Percentiles rank a stretch among this genome's conserved stretches.
These are phyloP conservation scores for Mamestra configurata DNA, from an alignment of 1,140 invertebrate species.

Conservation along the genomic window DNA sequence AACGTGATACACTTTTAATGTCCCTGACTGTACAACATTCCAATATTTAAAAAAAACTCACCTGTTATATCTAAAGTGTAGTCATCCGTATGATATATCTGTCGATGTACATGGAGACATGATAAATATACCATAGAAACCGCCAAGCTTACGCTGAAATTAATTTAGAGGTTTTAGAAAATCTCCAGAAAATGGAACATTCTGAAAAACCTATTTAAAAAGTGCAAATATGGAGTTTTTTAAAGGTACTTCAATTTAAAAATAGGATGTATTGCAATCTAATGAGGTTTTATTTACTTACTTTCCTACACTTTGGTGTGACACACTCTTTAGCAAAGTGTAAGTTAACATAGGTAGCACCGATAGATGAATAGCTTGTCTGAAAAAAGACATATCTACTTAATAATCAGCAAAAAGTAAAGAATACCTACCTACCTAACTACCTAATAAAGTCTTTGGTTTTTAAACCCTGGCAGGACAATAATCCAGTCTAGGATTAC, in stretches of 20 bases:
- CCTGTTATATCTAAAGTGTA: slow-evolving; percentile 98
- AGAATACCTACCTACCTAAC: not conserved
- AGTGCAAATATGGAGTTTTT: too few species aligned
- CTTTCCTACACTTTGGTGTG: slow-evolving; percentile 79
- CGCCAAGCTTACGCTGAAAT: slow-evolving; percentile 91
- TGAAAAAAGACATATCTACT: slow-evolving; percentile 79
- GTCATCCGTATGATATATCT: slow-evolving; percentile 95
- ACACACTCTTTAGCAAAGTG: slow-evolving; percentile 89
- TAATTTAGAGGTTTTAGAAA: slow-evolving; percentile 12
- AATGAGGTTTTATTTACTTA: slow-evolving; percentile 60
- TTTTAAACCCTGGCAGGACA: too few species aligned
- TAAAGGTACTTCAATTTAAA: too few species aligned
- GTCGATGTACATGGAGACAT: slow-evolving; percentile 94
- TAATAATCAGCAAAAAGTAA: not conserved
- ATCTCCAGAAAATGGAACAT: too few species aligned
- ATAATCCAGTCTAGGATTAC: too few species aligned
- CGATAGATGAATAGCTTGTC: slow-evolving; percentile 93
- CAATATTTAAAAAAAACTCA: slow-evolving; percentile 70
- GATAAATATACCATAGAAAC: slow-evolving; percentile 95
- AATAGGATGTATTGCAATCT: too few species aligned
- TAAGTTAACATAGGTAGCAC: slow-evolving; percentile 93
- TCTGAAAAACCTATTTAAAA: too few species aligned
- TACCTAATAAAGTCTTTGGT: too few species aligned
- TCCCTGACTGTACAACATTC: too few species aligned
- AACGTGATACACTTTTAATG: too few species aligned